These are phyloP conservation scores for Periophthalmus modestus DNA, from an alignment of 2,113 vertebrate species.

Conservation along the genomic window DNA sequence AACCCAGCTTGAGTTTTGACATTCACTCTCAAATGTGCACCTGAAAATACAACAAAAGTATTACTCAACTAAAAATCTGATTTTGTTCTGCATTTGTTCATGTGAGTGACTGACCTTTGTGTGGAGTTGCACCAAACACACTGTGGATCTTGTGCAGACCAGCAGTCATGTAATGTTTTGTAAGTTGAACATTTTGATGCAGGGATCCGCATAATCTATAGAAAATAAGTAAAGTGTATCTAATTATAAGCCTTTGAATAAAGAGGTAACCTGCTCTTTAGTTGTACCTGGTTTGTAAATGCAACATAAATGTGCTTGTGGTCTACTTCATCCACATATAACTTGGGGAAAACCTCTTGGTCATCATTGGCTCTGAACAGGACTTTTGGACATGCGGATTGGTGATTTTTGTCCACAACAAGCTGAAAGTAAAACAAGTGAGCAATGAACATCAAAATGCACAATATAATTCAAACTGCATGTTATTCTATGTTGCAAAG, in stretches of 20 bases:
- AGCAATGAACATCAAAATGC: constrained; percentile 5
- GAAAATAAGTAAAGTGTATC: not conserved
- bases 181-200: constrained; percentile 80
- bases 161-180: constrained; percentile 74
- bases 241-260: not conserved
- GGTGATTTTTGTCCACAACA: constrained; percentile 80
- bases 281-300: constrained; percentile 80
- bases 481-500: no score
- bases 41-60: constrained; percentile 32
- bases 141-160: constrained; percentile 84
- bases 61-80: not conserved
- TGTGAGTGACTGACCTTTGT: constrained; percentile 54
- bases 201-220: constrained; percentile 83
- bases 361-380: constrained; percentile 85
- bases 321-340: constrained; percentile 82
- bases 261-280: not conserved
- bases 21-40: constrained; percentile 67
- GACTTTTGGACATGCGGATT: constrained; percentile 80
- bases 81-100: not conserved
- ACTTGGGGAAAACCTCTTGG: constrained; percentile 79
- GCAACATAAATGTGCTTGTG: constrained; percentile 83
- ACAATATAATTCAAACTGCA: not conserved
- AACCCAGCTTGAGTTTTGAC: constrained; percentile 60
- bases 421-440: constrained; percentile 76
- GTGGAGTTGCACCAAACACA: constrained; percentile 86